Evolutionary conservation across 2,888 invertebrate genomes (phyloP).

Genomic region (Cantharis nigra): DNA sequence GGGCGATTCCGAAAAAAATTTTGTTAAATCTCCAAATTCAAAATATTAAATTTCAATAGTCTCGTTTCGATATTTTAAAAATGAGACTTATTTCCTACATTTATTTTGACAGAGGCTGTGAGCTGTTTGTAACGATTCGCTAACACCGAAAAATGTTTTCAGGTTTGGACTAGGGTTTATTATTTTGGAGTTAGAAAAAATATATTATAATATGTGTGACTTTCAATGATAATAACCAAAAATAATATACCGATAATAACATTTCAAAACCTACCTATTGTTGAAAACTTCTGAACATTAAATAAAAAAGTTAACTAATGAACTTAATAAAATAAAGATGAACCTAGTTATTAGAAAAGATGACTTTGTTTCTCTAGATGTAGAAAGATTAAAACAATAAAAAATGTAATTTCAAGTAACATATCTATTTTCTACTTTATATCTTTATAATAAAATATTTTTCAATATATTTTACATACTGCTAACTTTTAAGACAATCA

Average conservation of each 20-base stretch:
- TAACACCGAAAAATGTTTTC: neutral
- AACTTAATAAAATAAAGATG: neutral
- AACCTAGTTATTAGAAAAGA: neutral
- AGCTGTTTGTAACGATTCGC: neutral
- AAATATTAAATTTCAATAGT: neutral
- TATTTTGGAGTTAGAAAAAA: neutral
- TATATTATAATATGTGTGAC: neutral
- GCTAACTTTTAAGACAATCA: constrained; percentile 26
- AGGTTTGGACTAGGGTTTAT: neutral
- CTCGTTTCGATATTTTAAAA: neutral
- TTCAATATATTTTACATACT: constrained; percentile 25
- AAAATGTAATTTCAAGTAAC: constrained; percentile 15
- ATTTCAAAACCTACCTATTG: neutral
- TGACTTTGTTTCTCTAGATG: neutral
- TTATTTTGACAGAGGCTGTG: neutral
- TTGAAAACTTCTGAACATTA: neutral
- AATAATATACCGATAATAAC: neutral
- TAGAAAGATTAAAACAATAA: constrained; percentile 4
- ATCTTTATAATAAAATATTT: constrained; percentile 22
- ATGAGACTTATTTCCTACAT: neutral
- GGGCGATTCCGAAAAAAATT: neutral
- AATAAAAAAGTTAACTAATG: neutral
- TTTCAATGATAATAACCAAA: neutral
- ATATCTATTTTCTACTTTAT: constrained; percentile 30
- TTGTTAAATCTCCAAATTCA: neutral